Evolutionary conservation across 2,888 invertebrate species (phyloP).

Genomic region (Rhodophaea formosa): DNA sequence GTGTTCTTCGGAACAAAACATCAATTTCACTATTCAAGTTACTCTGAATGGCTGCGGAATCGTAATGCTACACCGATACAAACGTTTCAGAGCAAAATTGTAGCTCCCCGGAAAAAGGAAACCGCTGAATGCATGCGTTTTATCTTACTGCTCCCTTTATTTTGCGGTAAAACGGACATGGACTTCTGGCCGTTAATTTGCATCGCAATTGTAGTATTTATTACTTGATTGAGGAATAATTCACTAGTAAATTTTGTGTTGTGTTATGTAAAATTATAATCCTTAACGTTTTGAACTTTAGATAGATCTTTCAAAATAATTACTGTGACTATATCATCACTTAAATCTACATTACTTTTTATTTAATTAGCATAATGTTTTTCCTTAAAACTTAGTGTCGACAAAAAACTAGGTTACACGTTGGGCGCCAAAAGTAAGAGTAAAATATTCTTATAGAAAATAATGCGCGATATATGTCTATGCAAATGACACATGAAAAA

Average conservation of each 20-base stretch:
- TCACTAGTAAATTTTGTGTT: no score
- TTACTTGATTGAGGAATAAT: neutral
- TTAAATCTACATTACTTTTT: no score
- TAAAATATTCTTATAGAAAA: neutral
- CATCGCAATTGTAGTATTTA: neutral
- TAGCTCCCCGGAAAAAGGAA: conserved; percentile 11
- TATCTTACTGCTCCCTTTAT: conserved; percentile 3
- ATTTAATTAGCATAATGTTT: no score
- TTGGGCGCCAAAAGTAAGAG: neutral
- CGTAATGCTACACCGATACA: conserved; percentile 4
- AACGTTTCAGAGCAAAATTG: conserved; percentile 10
- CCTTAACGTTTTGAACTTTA: no score
- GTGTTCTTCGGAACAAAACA: neutral
- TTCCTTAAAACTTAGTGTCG: neutral
- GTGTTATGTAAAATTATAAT: no score
- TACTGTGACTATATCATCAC: no score
- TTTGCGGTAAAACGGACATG: neutral
- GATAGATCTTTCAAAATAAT: no score
- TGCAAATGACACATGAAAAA: neutral
- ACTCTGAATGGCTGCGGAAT: neutral
- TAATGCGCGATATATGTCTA: neutral
- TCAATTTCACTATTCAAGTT: neutral
- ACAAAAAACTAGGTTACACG: neutral
- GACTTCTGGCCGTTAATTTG: neutral
- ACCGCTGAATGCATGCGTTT: conserved; percentile 8